Evolutionary conservation across 2,888 invertebrate genomes (phyloP).

Genomic region (Hyposoter dolosus): DNA sequence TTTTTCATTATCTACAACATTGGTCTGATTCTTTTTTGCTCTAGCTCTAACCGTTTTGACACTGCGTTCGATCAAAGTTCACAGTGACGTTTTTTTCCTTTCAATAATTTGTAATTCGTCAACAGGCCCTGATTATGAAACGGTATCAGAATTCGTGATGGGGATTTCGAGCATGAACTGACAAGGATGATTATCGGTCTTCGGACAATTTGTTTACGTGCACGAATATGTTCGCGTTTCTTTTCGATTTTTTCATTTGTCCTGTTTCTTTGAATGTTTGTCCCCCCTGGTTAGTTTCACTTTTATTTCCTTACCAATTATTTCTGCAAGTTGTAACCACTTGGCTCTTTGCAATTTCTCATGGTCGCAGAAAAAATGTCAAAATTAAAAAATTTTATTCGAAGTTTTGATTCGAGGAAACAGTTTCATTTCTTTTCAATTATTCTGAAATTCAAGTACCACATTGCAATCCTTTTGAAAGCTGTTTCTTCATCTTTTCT

Average conservation of each 20-base stretch:
- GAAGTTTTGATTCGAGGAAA: neutral
- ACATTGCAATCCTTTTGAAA: neutral
- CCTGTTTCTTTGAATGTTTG: neutral
- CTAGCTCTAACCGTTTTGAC: neutral
- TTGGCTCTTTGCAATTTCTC: neutral
- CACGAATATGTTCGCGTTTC: neutral
- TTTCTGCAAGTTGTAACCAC: neutral
- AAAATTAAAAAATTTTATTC: neutral
- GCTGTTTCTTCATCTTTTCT: slow-evolving; percentile 22
- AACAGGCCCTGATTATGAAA: neutral
- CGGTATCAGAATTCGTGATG: neutral
- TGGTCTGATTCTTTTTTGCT: neutral
- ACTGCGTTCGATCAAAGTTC: neutral
- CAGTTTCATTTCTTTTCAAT: neutral
- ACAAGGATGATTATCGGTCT: neutral
- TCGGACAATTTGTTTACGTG: slow-evolving; percentile 4
- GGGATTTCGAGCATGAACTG: neutral
- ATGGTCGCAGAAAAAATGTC: neutral
- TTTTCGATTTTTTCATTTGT: slow-evolving; percentile 20
- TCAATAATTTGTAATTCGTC: neutral
- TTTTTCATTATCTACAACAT: neutral
- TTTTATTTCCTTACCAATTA: neutral
- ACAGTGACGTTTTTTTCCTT: neutral
- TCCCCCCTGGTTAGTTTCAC: neutral
- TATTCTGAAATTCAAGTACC: slow-evolving; percentile 12